These are phyloP conservation scores for Rhagoletis pomonella DNA, from an alignment of 1,140 invertebrate species.

Conservation along the genomic window DNA sequence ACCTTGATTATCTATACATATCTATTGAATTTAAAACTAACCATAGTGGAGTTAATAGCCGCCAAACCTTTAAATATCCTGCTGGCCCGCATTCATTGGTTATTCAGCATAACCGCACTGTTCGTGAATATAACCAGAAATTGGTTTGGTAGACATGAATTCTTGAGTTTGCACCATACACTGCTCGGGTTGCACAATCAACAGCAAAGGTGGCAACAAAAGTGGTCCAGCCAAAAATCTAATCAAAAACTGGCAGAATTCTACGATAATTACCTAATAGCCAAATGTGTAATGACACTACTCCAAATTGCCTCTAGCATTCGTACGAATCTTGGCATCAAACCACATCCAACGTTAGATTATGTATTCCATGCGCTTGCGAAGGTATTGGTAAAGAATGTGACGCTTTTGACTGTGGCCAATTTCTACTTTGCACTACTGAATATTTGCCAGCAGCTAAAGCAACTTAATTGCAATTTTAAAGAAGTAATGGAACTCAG, in stretches of 20 bases:
- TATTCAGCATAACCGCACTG: neutral
- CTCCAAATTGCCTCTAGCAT: neutral
- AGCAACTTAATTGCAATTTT: constrained; percentile 31
- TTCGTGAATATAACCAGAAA: neutral
- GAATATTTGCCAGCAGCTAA: neutral
- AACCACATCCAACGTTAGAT: neutral
- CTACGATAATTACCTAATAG: neutral
- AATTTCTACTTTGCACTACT: constrained; percentile 9
- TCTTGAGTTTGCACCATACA: neutral
- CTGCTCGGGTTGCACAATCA: neutral
- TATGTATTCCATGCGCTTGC: neutral
- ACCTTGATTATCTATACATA: neutral
- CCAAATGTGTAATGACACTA: neutral
- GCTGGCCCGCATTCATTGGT: neutral
- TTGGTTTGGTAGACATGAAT: neutral
- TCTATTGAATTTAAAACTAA: neutral
- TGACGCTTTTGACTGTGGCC: neutral
- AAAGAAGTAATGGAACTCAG: neutral
- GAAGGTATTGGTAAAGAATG: neutral
- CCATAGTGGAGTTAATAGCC: neutral
- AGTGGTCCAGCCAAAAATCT: neutral
- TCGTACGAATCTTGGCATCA: neutral
- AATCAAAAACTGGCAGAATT: neutral
- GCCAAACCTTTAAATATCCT: neutral
- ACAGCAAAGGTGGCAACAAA: constrained; percentile 1